Percentiles rank a stretch among this genome's conserved stretches.
Evolutionary conservation across 2,797 vertebrate genomes (phyloP).

Genomic region (Melanotaenia parkinsoni): DNA sequence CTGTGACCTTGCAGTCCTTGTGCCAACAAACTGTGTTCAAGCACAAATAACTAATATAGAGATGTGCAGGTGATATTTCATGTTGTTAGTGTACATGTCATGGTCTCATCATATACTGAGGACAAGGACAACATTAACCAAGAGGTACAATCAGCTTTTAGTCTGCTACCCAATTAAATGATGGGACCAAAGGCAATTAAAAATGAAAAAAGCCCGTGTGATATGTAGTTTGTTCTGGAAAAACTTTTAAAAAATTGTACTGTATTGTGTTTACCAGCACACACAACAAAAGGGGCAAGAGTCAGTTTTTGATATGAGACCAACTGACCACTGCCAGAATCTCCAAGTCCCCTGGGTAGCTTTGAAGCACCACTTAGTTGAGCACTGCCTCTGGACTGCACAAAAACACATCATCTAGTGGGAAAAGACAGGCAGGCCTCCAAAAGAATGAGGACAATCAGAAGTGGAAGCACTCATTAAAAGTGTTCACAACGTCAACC

Average conservation of each 20-base stretch:
- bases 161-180: not conserved
- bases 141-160: not conserved
- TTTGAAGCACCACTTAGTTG: conserved; percentile 16
- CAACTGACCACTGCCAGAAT: conserved; percentile 11
- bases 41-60: not conserved
- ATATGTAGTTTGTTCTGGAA: not conserved
- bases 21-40: no score
- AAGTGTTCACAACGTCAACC: conserved; percentile 14
- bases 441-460: conserved; percentile 20
- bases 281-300: no score
- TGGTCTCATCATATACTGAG: not conserved
- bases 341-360: conserved; percentile 20
- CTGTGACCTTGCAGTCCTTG: not conserved
- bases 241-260: no score
- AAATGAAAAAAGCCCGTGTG: not conserved
- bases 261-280: no score
- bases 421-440: conserved; percentile 29
- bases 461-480: conserved; percentile 21
- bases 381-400: conserved; percentile 1
- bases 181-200: not conserved
- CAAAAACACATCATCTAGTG: conserved; percentile 40
- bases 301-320: not conserved
- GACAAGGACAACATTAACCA: not conserved
- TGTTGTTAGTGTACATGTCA: not conserved
- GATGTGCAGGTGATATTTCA: not conserved